A percentile compares a stretch with the other conserved stretches of the same genome.
Conservation (phyloP, 2,113 vertebrate genomes). For the Eulemur rufifrons region DNA sequence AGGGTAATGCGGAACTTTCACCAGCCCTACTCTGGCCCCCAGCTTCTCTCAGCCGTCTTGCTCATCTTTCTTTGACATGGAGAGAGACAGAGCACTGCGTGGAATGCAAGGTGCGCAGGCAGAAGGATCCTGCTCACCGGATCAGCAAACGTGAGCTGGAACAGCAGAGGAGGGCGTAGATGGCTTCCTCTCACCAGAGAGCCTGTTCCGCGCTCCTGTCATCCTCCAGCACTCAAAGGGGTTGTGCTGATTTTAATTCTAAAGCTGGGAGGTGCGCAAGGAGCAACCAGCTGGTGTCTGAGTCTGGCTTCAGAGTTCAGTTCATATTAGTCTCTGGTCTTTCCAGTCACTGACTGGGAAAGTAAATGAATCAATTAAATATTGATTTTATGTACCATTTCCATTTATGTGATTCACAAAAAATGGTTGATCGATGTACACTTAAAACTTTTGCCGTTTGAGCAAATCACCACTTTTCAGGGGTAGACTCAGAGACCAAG, state of each 20-base stretch:
- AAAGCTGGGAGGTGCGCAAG: not conserved
- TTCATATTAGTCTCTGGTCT: conserved; percentile 41
- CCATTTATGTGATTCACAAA: conserved; percentile 65
- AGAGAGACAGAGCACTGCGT: not conserved
- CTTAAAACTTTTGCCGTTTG: conserved; percentile 52
- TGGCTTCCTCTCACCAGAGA: not conserved
- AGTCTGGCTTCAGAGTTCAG: conserved; percentile 33
- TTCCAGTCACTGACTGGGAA: conserved; percentile 8
- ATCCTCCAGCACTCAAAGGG: not conserved
- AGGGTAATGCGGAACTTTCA: too few relatives aligned
- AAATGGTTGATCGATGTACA: conserved; percentile 62
- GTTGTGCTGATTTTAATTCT: conserved; percentile 37
- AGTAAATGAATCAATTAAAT: conserved; percentile 75
- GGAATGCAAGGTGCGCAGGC: not conserved
- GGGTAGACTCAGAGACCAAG: conserved; percentile 42
- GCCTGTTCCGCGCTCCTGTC: not conserved
- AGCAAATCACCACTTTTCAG: conserved; percentile 68
- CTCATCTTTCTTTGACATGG: not conserved
- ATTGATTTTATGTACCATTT: conserved; percentile 68
- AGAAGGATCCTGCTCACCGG: too few relatives aligned
- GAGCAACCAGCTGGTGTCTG: not conserved
- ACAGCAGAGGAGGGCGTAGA: not conserved
- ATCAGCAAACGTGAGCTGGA: not conserved
- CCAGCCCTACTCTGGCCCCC: accelerated
- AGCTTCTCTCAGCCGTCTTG: not conserved